Evolutionary conservation across 1,140 invertebrate species (phyloP).

Genomic region (Brachionus rotundiformis): DNA sequence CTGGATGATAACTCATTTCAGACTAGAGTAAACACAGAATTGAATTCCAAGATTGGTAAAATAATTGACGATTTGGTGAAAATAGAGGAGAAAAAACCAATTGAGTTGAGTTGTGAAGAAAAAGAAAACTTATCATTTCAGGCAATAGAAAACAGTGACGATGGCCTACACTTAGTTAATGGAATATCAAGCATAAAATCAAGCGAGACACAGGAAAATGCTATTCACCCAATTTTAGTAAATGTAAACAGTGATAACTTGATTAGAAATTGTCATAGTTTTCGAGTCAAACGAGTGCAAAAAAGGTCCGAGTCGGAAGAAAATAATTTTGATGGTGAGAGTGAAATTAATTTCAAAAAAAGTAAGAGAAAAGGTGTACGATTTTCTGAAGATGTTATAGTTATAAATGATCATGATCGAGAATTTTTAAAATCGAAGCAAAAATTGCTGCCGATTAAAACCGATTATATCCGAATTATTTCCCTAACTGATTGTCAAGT

Average conservation of each 20-base stretch:
- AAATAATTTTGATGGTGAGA: not conserved
- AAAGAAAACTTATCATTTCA: not conserved
- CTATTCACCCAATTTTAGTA: not conserved
- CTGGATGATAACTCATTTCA: conserved; percentile 8
- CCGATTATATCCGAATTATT: conserved; percentile 1
- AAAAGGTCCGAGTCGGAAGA: not conserved
- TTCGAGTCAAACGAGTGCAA: conserved; percentile 8
- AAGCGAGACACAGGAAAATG: not conserved
- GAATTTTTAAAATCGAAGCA: not conserved
- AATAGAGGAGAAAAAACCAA: not conserved
- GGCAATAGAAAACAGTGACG: not conserved
- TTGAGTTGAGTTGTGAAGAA: not conserved
- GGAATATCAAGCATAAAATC: not conserved
- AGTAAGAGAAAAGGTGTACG: conserved; percentile 27
- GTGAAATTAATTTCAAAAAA: not conserved
- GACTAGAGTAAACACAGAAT: conserved; percentile 18
- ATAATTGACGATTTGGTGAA: not conserved
- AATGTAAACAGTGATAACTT: not conserved
- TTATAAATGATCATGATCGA: conserved; percentile 16
- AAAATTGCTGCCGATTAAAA: not conserved
- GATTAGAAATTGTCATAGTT: not conserved
- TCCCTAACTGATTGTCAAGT: not conserved
- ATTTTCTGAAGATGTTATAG: not conserved
- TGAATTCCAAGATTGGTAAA: conserved; percentile 26
- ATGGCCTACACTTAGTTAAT: not conserved